These are phyloP conservation scores for Crepidodera aurea DNA, from an alignment of 2,888 invertebrate species.

Conservation along the genomic window DNA sequence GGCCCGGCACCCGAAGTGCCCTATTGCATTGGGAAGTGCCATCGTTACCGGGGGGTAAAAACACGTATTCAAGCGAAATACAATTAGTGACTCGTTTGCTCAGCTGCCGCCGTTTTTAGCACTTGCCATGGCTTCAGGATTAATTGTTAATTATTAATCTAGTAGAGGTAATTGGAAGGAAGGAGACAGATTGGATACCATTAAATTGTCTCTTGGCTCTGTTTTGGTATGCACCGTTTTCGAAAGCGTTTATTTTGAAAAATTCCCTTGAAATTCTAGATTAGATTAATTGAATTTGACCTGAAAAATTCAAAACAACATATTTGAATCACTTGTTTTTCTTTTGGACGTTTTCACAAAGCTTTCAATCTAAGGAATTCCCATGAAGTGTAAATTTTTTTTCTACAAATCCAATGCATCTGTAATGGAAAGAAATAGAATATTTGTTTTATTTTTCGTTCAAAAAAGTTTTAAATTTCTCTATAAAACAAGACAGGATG, in stretches of 20 bases:
- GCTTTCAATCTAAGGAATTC: no score
- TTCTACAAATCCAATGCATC: no score
- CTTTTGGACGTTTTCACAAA: no score
- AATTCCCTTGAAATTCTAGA: no score
- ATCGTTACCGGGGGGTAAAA: conserved; percentile 18
- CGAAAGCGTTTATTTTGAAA: background rate
- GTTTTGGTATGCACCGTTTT: background rate
- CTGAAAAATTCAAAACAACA: no score
- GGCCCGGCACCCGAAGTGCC: conserved; percentile 1
- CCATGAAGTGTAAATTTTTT: no score
- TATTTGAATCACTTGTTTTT: no score
- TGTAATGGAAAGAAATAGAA: no score
- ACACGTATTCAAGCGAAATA: conserved; percentile 44
- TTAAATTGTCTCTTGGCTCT: conserved; percentile 11
- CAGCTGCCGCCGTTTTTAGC: conserved; percentile 56
- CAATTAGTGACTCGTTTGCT: conserved; percentile 58
- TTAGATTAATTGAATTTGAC: no score
- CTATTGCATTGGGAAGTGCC: conserved; percentile 11
- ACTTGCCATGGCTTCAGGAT: conserved; percentile 48
- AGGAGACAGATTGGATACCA: conserved; percentile 50
- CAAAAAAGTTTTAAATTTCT: no score
- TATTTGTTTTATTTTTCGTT: no score
- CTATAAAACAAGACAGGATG: no score
- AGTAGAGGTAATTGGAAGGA: conserved; percentile 56
- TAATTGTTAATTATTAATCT: conserved; percentile 61